Percentiles rank a stretch among this genome's conserved stretches.
Evolutionary conservation across 2,113 vertebrate genomes (phyloP).

Genomic region (Nibea albiflora): DNA sequence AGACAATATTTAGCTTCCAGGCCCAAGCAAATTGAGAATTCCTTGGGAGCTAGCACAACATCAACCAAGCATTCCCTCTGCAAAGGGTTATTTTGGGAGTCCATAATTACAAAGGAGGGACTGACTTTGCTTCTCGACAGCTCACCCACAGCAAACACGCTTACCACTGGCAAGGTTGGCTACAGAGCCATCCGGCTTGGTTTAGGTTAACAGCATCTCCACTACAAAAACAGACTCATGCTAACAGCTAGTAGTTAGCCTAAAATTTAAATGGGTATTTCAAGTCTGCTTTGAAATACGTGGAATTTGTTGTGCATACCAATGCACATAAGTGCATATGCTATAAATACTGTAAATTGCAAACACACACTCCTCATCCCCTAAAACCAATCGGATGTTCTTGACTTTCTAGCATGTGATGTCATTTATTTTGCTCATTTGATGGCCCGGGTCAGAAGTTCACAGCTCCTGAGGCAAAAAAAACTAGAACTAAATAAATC

Average conservation of each 20-base stretch:
- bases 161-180: constrained; percentile 40
- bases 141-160: constrained; percentile 56
- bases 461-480: constrained; percentile 17
- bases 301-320: neutral
- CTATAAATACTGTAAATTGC: constrained; percentile 7
- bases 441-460: constrained; percentile 43
- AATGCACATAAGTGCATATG: neutral
- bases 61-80: constrained; percentile 51
- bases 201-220: neutral
- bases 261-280: neutral
- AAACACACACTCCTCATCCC: neutral
- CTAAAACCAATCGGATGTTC: constrained; percentile 24
- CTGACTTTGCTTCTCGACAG: constrained; percentile 59
- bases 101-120: constrained; percentile 82
- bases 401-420: constrained; percentile 19
- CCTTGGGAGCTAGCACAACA: constrained; percentile 35
- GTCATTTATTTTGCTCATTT: constrained; percentile 47
- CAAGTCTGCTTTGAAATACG: neutral
- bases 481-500: constrained; percentile 8
- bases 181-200: constrained; percentile 39
- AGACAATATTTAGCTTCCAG: constrained; percentile 12
- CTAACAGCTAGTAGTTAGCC: constrained; percentile 2
- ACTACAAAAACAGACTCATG: neutral
- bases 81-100: constrained; percentile 72
- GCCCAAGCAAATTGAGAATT: constrained; percentile 9